These are phyloP conservation scores for Riptortus pedestris DNA, from an alignment of 1,140 invertebrate genomes.

Conservation along the genomic window DNA sequence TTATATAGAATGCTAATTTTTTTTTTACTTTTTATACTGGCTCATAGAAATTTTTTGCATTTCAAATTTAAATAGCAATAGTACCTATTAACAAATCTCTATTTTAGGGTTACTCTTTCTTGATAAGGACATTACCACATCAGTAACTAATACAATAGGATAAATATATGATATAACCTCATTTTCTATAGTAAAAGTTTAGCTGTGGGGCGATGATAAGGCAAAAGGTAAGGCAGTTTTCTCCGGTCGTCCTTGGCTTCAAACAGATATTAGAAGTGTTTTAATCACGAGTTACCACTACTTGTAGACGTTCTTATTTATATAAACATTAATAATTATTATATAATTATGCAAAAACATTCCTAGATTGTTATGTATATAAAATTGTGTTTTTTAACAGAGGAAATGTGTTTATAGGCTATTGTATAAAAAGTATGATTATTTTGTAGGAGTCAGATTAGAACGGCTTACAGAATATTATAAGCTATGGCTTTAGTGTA, in stretches of 20 bases:
- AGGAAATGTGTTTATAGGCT: conserved; percentile 31
- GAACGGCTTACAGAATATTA: conserved; percentile 26
- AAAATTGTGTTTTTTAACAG: conserved; percentile 31
- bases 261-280: conserved; percentile 28
- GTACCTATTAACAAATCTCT: background rate
- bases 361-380: conserved; percentile 34
- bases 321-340: conserved; percentile 31
- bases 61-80: conserved; percentile 8
- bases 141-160: conserved; percentile 26
- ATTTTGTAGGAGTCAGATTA: conserved; percentile 26
- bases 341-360: conserved; percentile 32
- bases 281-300: conserved; percentile 32
- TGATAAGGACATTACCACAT: conserved; percentile 24
- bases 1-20: background rate
- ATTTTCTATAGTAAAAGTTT: conserved; percentile 29
- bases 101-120: conserved; percentile 26
- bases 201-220: conserved; percentile 23
- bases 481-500: conserved; percentile 27
- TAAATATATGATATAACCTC: conserved; percentile 25
- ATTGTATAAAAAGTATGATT: conserved; percentile 29
- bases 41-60: background rate
- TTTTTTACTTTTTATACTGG: conserved; percentile 7
- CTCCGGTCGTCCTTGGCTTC: conserved; percentile 28
- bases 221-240: conserved; percentile 22
- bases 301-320: conserved; percentile 32